Percentiles rank a stretch among this genome's conserved stretches.
Evolutionary conservation across 2,797 vertebrate species (phyloP).

Genomic region (Leuciscus waleckii): DNA sequence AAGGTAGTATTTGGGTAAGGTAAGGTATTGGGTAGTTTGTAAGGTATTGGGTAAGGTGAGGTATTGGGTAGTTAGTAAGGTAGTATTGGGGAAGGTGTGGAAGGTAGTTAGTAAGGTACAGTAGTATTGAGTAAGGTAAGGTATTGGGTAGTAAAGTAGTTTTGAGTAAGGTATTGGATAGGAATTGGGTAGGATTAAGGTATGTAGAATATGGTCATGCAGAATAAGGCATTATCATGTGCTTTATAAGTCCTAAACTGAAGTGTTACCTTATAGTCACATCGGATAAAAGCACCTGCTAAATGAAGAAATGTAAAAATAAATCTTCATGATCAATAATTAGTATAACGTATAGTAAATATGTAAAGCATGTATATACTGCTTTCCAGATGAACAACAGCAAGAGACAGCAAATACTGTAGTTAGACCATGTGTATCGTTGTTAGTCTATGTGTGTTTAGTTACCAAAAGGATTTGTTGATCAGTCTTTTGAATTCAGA

Average conservation of each 20-base stretch:
- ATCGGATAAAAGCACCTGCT: not conserved
- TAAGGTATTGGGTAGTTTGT: too few species aligned
- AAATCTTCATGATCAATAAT: conserved; percentile 6
- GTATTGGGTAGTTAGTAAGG: too few species aligned
- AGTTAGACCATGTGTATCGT: not conserved
- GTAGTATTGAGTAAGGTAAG: too few species aligned
- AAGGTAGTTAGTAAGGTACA: too few species aligned
- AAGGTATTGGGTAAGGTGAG: too few species aligned
- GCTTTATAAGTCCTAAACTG: not conserved
- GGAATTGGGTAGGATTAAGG: too few species aligned
- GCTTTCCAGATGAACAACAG: conserved; percentile 6
- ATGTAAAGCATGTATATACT: not conserved
- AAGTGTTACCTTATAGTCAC: not conserved
- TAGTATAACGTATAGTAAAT: not conserved
- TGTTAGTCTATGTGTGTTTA: conserved; percentile 11
- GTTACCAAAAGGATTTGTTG: conserved; percentile 34
- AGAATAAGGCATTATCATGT: not conserved
- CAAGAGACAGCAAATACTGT: not conserved
- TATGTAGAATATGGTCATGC: too few species aligned
- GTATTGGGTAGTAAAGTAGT: too few species aligned
- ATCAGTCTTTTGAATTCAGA: conserved; percentile 30
- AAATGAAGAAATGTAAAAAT: not conserved
- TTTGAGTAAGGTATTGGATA: too few species aligned
- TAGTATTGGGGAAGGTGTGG: too few species aligned
- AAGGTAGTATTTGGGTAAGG: too few species aligned